These are phyloP conservation scores for Chaunax sp. DNA, from an alignment of 2,797 vertebrate genomes.

Conservation along the genomic window DNA sequence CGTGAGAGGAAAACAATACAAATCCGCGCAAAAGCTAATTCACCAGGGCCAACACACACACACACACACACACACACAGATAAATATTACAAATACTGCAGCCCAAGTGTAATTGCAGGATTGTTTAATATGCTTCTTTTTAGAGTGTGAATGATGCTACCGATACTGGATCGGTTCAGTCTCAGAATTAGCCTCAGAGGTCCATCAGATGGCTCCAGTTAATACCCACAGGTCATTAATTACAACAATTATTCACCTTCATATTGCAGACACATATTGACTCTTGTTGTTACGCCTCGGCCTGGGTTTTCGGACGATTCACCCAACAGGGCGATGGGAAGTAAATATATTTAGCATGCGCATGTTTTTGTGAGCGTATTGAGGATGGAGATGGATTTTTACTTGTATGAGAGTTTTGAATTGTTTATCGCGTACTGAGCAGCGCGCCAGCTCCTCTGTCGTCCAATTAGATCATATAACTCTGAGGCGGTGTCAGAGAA, in stretches of 20 bases:
- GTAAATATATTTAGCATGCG: conserved; percentile 55
- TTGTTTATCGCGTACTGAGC: conserved; percentile 50
- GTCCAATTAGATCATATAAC: conserved; percentile 70
- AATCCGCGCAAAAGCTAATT: background rate
- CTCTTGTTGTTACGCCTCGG: conserved; percentile 58
- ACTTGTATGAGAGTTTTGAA: conserved; percentile 47
- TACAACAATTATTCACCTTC: conserved; percentile 85
- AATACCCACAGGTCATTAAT: conserved; percentile 83
- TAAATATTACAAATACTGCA: conserved; percentile 3
- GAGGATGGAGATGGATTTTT: conserved; percentile 48
- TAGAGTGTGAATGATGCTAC: conserved; percentile 53
- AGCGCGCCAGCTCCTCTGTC: conserved; percentile 31
- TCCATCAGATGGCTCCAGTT: conserved; percentile 59
- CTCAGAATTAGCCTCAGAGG: conserved; percentile 62
- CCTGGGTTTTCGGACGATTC: conserved; percentile 47
- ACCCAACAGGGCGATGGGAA: conserved; percentile 44
- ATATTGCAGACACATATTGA: conserved; percentile 79
- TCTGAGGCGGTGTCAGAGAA: conserved; percentile 52
- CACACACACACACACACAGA: conserved; percentile 13
- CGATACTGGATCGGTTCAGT: conserved; percentile 38
- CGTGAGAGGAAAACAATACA: conserved; percentile 74
- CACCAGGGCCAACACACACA: conserved; percentile 33
- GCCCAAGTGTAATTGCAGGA: conserved; percentile 15
- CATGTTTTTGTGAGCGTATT: conserved; percentile 26
- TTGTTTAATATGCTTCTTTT: conserved; percentile 47